Conservation (phyloP, 2,888 invertebrate species). For the Cephus sareptanus region DNA sequence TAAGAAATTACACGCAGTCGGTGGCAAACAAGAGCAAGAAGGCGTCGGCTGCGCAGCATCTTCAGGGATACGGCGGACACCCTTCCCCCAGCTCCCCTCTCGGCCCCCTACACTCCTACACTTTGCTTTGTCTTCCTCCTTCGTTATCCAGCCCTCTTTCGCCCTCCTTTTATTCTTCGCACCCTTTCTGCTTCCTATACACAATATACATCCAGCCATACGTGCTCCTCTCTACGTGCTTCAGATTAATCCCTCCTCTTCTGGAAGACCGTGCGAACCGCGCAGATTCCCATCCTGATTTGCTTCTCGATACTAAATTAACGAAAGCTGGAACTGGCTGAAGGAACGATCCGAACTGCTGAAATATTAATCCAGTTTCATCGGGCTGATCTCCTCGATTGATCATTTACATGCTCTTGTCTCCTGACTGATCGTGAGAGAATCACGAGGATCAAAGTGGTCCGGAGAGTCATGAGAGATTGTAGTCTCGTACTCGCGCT, state of each 20-base stretch:
- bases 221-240: too few relatives aligned
- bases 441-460: too few relatives aligned
- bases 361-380: too few relatives aligned
- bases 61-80: slow-evolving; percentile 46
- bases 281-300: too few relatives aligned
- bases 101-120: slow-evolving; percentile 23
- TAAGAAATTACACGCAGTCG: slow-evolving; percentile 65
- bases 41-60: slow-evolving; percentile 50
- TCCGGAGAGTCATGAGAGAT: neutral
- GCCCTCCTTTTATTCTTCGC: neutral
- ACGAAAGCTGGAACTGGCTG: too few relatives aligned
- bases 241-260: too few relatives aligned
- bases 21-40: slow-evolving; percentile 65
- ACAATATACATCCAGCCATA: too few relatives aligned
- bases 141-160: neutral
- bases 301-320: too few relatives aligned
- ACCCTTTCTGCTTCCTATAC: neutral
- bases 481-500: slow-evolving; percentile 19
- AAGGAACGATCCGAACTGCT: too few relatives aligned
- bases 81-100: slow-evolving; percentile 17
- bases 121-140: slow-evolving; percentile 22
- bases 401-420: slow-evolving; percentile 16
- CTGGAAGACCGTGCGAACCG: too few relatives aligned
- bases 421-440: neutral
- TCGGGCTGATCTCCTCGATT: slow-evolving; percentile 7